These are phyloP conservation scores for Xestia c-nigrum DNA, from an alignment of 2,888 invertebrate genomes.

Conservation along the genomic window DNA sequence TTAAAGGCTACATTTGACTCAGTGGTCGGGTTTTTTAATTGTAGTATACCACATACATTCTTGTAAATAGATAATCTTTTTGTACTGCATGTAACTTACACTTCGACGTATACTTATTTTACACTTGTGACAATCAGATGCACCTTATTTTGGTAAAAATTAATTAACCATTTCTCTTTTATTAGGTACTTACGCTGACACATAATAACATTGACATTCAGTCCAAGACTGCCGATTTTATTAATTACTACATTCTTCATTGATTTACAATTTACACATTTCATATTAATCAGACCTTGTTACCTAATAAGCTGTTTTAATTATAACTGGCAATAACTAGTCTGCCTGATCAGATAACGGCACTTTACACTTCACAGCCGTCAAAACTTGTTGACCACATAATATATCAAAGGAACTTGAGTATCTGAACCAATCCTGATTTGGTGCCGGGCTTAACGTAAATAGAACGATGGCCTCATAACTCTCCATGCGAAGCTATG, in stretches of 20 bases:
- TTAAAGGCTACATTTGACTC: too few species aligned
- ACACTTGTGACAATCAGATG: neutral
- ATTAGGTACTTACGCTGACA: too few species aligned
- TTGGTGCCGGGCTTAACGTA: constrained; percentile 41
- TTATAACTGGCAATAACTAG: constrained; percentile 50
- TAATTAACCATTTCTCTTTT: neutral
- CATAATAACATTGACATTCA: neutral
- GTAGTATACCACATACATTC: too few species aligned
- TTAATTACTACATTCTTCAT: neutral
- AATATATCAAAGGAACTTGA: constrained; percentile 48
- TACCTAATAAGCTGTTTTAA: constrained; percentile 47
- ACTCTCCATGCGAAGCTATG: constrained; percentile 40
- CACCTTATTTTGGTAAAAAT: neutral
- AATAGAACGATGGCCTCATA: constrained; percentile 50
- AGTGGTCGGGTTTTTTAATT: too few species aligned
- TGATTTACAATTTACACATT: constrained; percentile 8
- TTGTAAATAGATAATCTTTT: neutral
- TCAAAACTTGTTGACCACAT: constrained; percentile 46
- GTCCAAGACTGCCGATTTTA: neutral
- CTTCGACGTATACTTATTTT: neutral
- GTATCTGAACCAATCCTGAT: constrained; percentile 56
- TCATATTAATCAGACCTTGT: constrained; percentile 17
- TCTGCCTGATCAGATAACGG: constrained; percentile 40
- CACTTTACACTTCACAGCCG: constrained; percentile 31
- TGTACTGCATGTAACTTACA: neutral